A percentile compares a stretch with the other conserved stretches of the same genome.
Evolutionary conservation across 2,113 vertebrate genomes (phyloP).

Genomic region (Cebidichthys violaceus): DNA sequence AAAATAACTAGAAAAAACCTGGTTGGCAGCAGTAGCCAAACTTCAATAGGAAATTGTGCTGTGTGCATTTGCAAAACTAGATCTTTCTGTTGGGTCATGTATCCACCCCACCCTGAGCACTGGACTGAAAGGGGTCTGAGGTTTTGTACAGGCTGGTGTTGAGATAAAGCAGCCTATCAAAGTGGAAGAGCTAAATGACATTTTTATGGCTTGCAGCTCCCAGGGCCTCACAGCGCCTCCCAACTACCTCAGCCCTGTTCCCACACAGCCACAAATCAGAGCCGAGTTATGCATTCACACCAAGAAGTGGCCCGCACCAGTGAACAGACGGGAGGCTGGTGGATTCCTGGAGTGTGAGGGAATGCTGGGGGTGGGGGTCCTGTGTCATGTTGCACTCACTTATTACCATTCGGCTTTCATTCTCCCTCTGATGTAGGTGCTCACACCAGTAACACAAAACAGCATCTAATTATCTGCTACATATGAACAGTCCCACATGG

Average conservation of each 20-base stretch:
- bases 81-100: conserved; percentile 61
- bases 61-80: conserved; percentile 61
- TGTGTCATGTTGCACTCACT: conserved; percentile 61
- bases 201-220: conserved; percentile 80
- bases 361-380: conserved; percentile 37
- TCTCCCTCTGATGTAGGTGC: conserved; percentile 36
- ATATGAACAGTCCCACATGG: neutral
- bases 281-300: conserved; percentile 79
- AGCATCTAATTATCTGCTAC: conserved; percentile 32
- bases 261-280: conserved; percentile 81
- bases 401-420: conserved; percentile 45
- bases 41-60: conserved; percentile 77
- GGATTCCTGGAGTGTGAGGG: conserved; percentile 62
- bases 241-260: conserved; percentile 51
- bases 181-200: conserved; percentile 77
- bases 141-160: conserved; percentile 51
- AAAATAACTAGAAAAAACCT: no score
- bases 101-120: conserved; percentile 3
- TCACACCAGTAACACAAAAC: conserved; percentile 28
- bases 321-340: conserved; percentile 45
- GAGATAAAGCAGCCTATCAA: conserved; percentile 85
- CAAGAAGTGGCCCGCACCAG: conserved; percentile 71
- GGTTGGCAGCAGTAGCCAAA: conserved; percentile 61
- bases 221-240: conserved; percentile 66
- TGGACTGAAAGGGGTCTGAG: conserved; percentile 58